Evolutionary conservation across 2,113 vertebrate species (phyloP).

Genomic region (Ardeotis arabs): DNA sequence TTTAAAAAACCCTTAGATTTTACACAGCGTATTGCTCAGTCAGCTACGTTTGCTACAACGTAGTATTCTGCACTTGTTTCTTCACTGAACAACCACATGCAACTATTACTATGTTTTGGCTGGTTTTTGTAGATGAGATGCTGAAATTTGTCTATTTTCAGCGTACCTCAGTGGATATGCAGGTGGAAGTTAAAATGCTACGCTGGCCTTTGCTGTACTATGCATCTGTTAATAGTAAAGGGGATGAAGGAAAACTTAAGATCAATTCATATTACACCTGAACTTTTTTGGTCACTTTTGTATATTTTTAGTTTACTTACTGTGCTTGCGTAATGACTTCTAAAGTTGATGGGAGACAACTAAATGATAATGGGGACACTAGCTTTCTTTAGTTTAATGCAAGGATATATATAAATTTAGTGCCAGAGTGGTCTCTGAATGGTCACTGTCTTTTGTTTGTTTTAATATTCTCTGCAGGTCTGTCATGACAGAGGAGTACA

Average conservation of each 20-base stretch:
- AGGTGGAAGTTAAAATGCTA: background rate
- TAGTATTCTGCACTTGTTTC: background rate
- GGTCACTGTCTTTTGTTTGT: background rate
- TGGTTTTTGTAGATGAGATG: background rate
- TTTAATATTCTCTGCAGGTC: constrained; percentile 77
- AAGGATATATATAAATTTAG: background rate
- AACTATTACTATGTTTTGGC: background rate
- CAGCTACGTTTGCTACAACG: background rate
- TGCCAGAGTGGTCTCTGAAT: background rate
- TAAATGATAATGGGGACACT: background rate
- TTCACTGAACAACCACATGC: background rate
- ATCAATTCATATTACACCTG: rapidly evolving
- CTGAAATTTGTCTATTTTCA: background rate
- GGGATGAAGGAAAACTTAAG: background rate
- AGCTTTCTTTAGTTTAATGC: background rate
- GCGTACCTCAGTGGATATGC: background rate
- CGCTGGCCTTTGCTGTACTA: background rate
- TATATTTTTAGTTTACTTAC: background rate
- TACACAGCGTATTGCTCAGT: background rate
- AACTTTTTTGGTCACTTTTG: background rate
- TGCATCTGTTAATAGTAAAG: background rate
- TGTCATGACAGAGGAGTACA: constrained; percentile 93
- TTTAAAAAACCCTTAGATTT: background rate
- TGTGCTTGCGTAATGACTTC: background rate
- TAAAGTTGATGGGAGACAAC: background rate